Base-by-base conservation (phyloP, 2,888 invertebrate genomes). In the Lochmaea capreae region DNA sequence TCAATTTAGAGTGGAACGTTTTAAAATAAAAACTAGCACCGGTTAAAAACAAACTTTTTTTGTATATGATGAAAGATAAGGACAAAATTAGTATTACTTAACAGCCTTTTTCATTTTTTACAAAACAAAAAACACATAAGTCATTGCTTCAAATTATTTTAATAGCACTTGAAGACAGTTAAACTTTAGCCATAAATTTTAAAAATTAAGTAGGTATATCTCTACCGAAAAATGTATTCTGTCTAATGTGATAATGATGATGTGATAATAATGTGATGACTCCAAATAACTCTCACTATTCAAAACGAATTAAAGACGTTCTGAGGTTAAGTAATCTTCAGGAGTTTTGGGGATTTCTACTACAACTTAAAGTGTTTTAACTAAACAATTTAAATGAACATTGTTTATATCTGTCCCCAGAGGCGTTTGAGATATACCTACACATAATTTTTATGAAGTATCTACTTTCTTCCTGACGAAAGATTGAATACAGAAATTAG, bases 191-290 rank as follows among this genome's bases (percentile, higher is more conserved):
- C 16, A 54, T 18, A 54, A 54, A 54, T 54, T 54, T 54, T 16
- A 18, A 54, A n/a, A 54, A 54, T n/a, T 18, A 66, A 54, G 54
- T 67, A 42, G 26, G 54, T 42, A 42, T 57, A 57, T 42, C n/a
- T 57, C 18, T 16, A 57, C 57, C 14, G 39, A 42, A 57, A 33
- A 57, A 54, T 57, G 42, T 42, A 59, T 57, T 67, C 39, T 14
- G 22, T 22, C 52, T 67, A 67, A 59, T 67, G 67, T 67, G 67
- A 67, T 67, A 67, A 67, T 67, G 67, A 46, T 67, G 67, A 67
- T 67, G 67, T 67, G 67, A 67, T 67, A 67, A 67, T 67, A 67
- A 67, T 67, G 42, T 67, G 67, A 59, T 67, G 67, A 67, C 39
- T 54, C 9, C 18, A 54, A 54, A 54, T 11, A 54, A 54, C 10